These are phyloP conservation scores for Leptinotarsa undecemlineata DNA, from an alignment of 1,140 invertebrate genomes.

Conservation along the genomic window DNA sequence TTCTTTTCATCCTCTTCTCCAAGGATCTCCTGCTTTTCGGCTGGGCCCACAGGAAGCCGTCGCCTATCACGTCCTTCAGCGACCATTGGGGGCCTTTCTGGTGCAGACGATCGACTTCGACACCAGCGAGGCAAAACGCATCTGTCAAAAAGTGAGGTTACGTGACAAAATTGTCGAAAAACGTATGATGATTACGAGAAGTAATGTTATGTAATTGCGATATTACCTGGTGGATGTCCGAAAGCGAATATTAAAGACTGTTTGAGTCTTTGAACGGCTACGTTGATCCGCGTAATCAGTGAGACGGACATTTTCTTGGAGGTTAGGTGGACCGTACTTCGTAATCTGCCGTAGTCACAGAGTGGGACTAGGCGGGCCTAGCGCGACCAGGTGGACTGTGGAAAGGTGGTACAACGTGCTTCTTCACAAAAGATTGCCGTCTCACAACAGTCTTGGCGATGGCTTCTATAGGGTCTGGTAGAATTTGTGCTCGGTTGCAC, in stretches of 20 bases:
- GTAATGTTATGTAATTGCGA: conserved; percentile 47
- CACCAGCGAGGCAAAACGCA: conserved; percentile 45
- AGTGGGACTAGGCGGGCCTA: conserved; percentile 30
- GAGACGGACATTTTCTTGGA: conserved; percentile 26
- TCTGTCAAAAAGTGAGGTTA: conserved; percentile 53
- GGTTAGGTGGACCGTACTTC: background rate
- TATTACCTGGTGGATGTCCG: conserved; percentile 57
- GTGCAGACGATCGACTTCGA: conserved; percentile 44
- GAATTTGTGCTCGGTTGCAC: conserved; percentile 74
- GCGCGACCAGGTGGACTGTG: conserved; percentile 16
- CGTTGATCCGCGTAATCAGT: conserved; percentile 49
- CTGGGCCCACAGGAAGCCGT: conserved; percentile 81
- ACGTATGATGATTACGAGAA: conserved; percentile 20
- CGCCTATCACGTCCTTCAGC: conserved; percentile 66
- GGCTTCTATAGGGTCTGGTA: conserved; percentile 76
- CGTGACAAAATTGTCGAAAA: conserved; percentile 19
- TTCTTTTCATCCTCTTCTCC: conserved; percentile 72
- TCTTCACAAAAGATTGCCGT: conserved; percentile 21
- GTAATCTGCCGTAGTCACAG: conserved; percentile 36
- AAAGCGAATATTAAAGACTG: conserved; percentile 49
- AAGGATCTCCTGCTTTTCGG: conserved; percentile 76
- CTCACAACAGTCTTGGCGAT: conserved; percentile 71
- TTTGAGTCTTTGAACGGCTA: conserved; percentile 52
- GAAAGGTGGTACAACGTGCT: conserved; percentile 15
- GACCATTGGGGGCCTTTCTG: conserved; percentile 21